These are phyloP conservation scores for Scaptomyza flava DNA, from an alignment of 2,888 invertebrate species.

Conservation along the genomic window DNA sequence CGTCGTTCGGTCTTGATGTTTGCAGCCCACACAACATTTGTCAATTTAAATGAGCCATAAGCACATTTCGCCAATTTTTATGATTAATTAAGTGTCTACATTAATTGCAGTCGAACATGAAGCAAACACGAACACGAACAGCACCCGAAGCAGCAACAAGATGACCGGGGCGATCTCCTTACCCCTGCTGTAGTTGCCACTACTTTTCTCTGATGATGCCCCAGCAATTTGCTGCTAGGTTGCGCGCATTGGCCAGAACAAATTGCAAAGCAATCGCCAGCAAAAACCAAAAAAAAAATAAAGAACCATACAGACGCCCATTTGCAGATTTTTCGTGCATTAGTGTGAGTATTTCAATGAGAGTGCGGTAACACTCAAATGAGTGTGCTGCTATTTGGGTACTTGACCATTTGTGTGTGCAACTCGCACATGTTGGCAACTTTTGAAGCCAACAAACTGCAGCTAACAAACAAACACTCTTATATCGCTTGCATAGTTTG, in stretches of 20 bases:
- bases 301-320: slow-evolving; percentile 13
- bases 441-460: slow-evolving; percentile 40
- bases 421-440: slow-evolving; percentile 21
- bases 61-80: slow-evolving; percentile 77
- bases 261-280: slow-evolving; percentile 72
- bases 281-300: slow-evolving; percentile 1
- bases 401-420: background rate
- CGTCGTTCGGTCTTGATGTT: slow-evolving; percentile 30
- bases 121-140: slow-evolving; percentile 46
- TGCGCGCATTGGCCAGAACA: slow-evolving; percentile 59
- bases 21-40: slow-evolving; percentile 77
- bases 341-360: background rate
- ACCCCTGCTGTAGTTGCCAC: background rate
- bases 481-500: slow-evolving; percentile 41
- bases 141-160: slow-evolving; percentile 31
- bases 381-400: background rate
- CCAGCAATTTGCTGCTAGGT: slow-evolving; percentile 71
- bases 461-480: slow-evolving; percentile 20
- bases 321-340: slow-evolving; percentile 18
- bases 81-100: slow-evolving; percentile 78
- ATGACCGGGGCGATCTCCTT: background rate
- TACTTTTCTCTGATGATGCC: slow-evolving; percentile 35
- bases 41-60: slow-evolving; percentile 78
- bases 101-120: slow-evolving; percentile 77
- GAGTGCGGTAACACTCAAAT: slow-evolving; percentile 6